Evolutionary conservation across 2,113 vertebrate species (phyloP), one percentile per base, ranked within the genome.

Genomic region (Neotragus moschatus): DNA sequence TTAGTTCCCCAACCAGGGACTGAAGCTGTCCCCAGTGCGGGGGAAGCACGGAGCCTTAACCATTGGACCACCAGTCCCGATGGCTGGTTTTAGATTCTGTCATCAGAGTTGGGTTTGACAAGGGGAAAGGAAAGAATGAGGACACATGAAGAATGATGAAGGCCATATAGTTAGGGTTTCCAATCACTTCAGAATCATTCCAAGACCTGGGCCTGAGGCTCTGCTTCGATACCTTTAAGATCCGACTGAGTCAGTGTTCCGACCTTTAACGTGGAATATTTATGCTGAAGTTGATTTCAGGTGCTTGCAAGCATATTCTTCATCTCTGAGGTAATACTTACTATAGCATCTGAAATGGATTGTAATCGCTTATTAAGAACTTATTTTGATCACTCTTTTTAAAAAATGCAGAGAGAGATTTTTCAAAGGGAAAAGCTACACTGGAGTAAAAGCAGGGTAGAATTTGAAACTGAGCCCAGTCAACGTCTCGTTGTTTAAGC

Each of bases 401-500:
- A 75, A 7, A 85, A 82, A 86, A 85, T 23, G n/a, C 80, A 92
- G 84, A 93, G 56, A 86, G 3, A 56, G 36, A 81, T 77, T 90
- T 95, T 97, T 53, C 84, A 86, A 97, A 91, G n/a, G 58, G 26
- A 91, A 92, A 93, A 94, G 19, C 5, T 43, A 36, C 26, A 23
- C 19, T 82, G 12, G 90, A 86, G 77, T 77, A 26, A 82, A 95
- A 90, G 39, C 88, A 55, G 73, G 15, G 36, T 70, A 89, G 91
- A 91, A 84, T 95, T 85, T 88, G 84, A 96, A 96, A 88, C n/a
- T n/a, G 51, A 95, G 86, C 53, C 90, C 60, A 9, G 49, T 17
- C 14, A 12, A 47, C 0, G 1, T 91, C 81, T 96, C 0, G 4
- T 80, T 92, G 51, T 85, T 93, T 87, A 63, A 89, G 92, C 63